These are phyloP conservation scores for Cremastobaeus sp. DNA, from an alignment of 2,888 invertebrate species.

Conservation along the genomic window DNA sequence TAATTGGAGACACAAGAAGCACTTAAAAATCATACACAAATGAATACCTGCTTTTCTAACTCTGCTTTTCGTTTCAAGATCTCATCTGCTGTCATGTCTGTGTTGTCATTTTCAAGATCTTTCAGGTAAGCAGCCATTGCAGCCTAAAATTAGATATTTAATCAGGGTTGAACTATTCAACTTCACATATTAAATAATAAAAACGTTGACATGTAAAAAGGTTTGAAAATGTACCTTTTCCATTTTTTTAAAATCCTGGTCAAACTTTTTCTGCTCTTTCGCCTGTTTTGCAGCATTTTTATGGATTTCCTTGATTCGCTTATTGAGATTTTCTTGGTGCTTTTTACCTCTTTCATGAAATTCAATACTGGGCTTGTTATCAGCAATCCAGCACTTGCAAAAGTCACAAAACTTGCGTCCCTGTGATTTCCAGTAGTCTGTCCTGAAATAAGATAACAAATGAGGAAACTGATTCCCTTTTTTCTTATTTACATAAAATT, in stretches of 20 bases:
- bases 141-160: conserved; percentile 82
- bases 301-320: conserved; percentile 89
- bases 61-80: not conserved
- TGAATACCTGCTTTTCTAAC: not conserved
- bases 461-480: no score
- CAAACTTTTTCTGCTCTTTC: conserved; percentile 87
- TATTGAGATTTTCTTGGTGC: conserved; percentile 94
- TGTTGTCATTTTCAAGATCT: conserved; percentile 84
- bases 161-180: no score
- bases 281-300: conserved; percentile 90
- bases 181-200: conserved; percentile 5
- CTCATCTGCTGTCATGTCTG: conserved; percentile 77
- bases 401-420: conserved; percentile 97
- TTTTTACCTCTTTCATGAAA: conserved; percentile 96
- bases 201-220: conserved; percentile 5
- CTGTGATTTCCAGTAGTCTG: conserved; percentile 98
- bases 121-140: conserved; percentile 92
- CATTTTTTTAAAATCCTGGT: conserved; percentile 90
- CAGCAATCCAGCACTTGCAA: conserved; percentile 99
- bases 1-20: not conserved
- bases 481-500: no score
- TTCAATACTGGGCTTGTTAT: conserved; percentile 96
- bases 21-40: not conserved
- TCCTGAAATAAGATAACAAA: no score
- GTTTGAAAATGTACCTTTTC: conserved; percentile 82